Percentiles rank a stretch among this genome's conserved stretches.
phyloP scores from a whole-genome alignment of 2,113 vertebrate species.

The Strix aluco region DNA sequence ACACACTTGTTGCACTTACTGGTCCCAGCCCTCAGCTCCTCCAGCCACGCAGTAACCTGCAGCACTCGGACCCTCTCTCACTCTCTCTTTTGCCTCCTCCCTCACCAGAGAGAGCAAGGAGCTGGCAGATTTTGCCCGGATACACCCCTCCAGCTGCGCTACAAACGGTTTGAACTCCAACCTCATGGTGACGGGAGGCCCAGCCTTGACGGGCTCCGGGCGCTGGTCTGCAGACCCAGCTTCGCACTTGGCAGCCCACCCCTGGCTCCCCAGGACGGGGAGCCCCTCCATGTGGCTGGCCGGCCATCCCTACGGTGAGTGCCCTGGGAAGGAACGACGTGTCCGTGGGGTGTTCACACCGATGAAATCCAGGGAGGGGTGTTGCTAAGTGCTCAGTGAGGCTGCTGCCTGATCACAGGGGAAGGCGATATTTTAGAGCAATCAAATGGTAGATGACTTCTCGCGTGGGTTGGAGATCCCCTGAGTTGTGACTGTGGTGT shows the following conservation, averaged over 20 bases:
- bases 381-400: background rate
- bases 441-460: background rate
- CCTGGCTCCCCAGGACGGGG: constrained; percentile 90
- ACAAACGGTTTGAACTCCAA: constrained; percentile 89
- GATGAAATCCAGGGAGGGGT: rapidly evolving
- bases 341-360: rapidly evolving
- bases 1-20: rapidly evolving
- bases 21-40: background rate
- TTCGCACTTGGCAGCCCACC: constrained; percentile 88
- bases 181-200: constrained; percentile 95
- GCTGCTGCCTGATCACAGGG: background rate
- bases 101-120: constrained; percentile 90
- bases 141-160: constrained; percentile 84
- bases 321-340: background rate
- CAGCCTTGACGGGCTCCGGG: constrained; percentile 78
- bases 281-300: constrained; percentile 93
- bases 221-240: constrained; percentile 89
- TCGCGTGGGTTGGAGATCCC: rapidly evolving
- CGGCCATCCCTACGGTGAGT: constrained; percentile 66
- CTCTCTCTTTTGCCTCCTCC: background rate
- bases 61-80: background rate
- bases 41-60: rapidly evolving
- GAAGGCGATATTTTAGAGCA: background rate
- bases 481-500: background rate
- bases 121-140: constrained; percentile 87